These are phyloP conservation scores for Lates japonicus DNA, from an alignment of 2,797 vertebrate species.

Conservation along the genomic window DNA sequence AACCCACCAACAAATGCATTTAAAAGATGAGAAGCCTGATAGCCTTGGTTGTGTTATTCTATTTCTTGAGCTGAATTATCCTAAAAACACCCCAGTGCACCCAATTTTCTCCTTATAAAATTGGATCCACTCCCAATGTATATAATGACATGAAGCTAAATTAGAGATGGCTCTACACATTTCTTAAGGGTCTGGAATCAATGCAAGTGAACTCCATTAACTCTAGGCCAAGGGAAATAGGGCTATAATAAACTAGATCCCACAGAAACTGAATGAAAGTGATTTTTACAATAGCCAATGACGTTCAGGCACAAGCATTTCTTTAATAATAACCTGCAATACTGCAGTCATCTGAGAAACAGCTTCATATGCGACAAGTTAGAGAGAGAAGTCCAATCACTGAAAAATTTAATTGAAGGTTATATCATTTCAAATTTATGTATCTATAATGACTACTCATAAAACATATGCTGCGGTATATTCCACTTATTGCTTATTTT, in stretches of 20 bases:
- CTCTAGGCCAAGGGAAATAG: constrained; percentile 49
- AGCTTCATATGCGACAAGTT: constrained; percentile 31
- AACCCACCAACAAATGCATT: constrained; percentile 19
- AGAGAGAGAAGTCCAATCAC: constrained; percentile 16
- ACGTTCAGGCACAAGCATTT: constrained; percentile 43
- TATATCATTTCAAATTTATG: constrained; percentile 62
- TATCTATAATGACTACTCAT: constrained; percentile 56
- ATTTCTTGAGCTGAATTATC: constrained; percentile 33
- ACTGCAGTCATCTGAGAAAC: constrained; percentile 50
- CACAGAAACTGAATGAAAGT: constrained; percentile 55
- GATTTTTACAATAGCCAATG: constrained; percentile 53
- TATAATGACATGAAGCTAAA: constrained; percentile 62
- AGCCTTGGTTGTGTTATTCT: constrained; percentile 14
- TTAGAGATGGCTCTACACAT: constrained; percentile 59
- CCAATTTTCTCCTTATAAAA: constrained; percentile 59
- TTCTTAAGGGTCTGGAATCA: constrained; percentile 65
- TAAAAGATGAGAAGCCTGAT: constrained; percentile 27
- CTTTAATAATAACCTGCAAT: constrained; percentile 36
- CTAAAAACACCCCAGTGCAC: constrained; percentile 36
- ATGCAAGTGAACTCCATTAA: constrained; percentile 73
- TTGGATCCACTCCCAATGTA: constrained; percentile 43
- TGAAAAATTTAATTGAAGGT: constrained; percentile 39
- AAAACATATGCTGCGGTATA: constrained; percentile 44
- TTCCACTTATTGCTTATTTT: constrained; percentile 58
- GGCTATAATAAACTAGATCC: constrained; percentile 61